Evolutionary conservation across 1,140 invertebrate species (phyloP), one percentile per base, ranked within the genome.

Genomic region (Harlomillsia oculata): DNA sequence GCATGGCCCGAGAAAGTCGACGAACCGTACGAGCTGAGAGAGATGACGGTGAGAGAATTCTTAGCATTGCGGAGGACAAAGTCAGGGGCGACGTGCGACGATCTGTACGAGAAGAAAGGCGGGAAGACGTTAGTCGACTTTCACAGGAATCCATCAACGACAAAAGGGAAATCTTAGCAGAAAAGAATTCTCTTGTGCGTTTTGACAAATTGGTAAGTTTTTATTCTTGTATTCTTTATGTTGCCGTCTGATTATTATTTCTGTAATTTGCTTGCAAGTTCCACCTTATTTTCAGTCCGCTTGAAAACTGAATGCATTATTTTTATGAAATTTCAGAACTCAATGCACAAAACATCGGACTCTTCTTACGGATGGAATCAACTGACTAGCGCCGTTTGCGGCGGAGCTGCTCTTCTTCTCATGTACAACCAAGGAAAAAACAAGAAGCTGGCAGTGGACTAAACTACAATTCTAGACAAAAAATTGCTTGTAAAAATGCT

Each of bases 381-480:
- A 39, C 14, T 64, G n/a, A 54, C 59, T 29, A 61, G 59, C 39
- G 59, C 55, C 28, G 23, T 64, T 14, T 64, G 60, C 20, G 59
- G 63, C 2, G 63, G 63, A 41, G 63, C 59, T 3, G 63, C 63
- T 28, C 59, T 64, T 16, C 40, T 64, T 16, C 25, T 64, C 30
- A 56, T 61, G 54, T 61, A 61, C 53, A 57, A 13, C 40, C 51
- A 59, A 30, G 53, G 56, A 18, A 13, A 36, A 8, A 46, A 55
- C 18, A 25, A 45, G n/a, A 64, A 64, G 50, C 18, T 59, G 32
- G 58, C 58, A 14, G 39, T 60, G 14, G 58, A 64, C 21, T 64
- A 64, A 55, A 46, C 39, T n/a, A 6, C n/a, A n/a, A n/a, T n/a
- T n/a, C n/a, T n/a, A n/a, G n/a, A n/a, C n/a, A n/a, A n/a, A n/a